Conservation (phyloP, 2,888 invertebrate genomes). For the Macaria notata region DNA sequence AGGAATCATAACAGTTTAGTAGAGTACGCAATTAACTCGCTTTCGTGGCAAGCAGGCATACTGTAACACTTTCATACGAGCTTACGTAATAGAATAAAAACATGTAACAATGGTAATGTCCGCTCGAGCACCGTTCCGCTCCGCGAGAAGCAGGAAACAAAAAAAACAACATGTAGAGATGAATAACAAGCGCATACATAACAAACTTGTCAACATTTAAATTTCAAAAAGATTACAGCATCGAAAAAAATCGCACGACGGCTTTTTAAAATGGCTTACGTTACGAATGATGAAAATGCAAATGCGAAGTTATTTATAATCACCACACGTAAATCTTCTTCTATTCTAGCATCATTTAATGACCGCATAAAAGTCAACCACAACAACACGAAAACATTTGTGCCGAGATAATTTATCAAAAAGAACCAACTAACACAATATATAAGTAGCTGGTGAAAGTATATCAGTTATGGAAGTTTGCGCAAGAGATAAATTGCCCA, state of each 20-base stretch:
- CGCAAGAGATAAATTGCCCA: conserved; percentile 34
- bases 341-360: too few species aligned
- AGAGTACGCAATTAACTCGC: conserved; percentile 65
- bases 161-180: conserved; percentile 30
- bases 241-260: conserved; percentile 2
- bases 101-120: conserved; percentile 47
- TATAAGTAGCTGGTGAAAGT: conserved; percentile 38
- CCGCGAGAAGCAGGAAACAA: conserved; percentile 44
- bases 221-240: conserved; percentile 17
- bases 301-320: background rate
- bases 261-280: background rate
- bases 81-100: conserved; percentile 49
- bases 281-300: conserved; percentile 1
- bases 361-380: too few species aligned
- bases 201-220: conserved; percentile 19
- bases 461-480: conserved; percentile 34
- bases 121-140: conserved; percentile 46
- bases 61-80: conserved; percentile 56
- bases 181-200: conserved; percentile 8
- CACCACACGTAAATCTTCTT: too few species aligned
- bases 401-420: background rate
- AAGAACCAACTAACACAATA: conserved; percentile 28
- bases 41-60: conserved; percentile 62
- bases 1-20: conserved; percentile 29
- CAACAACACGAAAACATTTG: too few species aligned